A percentile compares a stretch with the other conserved stretches of the same genome.
Evolutionary conservation across 2,113 vertebrate species (phyloP).

Genomic region (Recurvirostra avosetta): DNA sequence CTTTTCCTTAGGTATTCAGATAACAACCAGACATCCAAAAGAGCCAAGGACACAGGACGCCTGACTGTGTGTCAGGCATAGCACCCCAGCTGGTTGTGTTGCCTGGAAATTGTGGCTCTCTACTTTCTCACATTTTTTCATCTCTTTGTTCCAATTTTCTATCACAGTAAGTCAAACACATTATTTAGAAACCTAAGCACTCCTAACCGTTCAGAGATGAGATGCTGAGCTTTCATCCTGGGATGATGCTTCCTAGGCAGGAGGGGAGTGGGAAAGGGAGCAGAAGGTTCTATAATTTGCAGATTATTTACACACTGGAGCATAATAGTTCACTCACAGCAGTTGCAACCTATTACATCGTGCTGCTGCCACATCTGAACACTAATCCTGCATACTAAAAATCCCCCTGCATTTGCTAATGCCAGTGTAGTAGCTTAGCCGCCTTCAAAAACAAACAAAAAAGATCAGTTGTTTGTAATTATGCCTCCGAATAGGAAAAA

Average conservation of each 20-base stretch:
- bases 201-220: background rate
- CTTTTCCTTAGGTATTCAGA: background rate
- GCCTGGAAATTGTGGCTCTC: background rate
- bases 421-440: background rate
- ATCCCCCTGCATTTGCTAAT: background rate
- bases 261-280: background rate
- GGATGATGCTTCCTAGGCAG: background rate
- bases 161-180: background rate
- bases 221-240: background rate
- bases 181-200: background rate
- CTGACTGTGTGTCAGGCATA: background rate
- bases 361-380: background rate
- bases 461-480: background rate
- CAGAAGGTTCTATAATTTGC: background rate
- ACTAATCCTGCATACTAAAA: background rate
- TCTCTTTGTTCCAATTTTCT: background rate
- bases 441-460: background rate
- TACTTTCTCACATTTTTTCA: background rate
- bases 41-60: background rate
- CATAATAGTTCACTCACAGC: background rate
- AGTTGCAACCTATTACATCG: background rate
- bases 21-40: background rate
- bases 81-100: background rate
- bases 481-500: background rate
- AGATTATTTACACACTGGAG: conserved; percentile 24